phyloP scores from a whole-genome alignment of 2,888 invertebrate species.

The Cerceris rybyensis region DNA sequence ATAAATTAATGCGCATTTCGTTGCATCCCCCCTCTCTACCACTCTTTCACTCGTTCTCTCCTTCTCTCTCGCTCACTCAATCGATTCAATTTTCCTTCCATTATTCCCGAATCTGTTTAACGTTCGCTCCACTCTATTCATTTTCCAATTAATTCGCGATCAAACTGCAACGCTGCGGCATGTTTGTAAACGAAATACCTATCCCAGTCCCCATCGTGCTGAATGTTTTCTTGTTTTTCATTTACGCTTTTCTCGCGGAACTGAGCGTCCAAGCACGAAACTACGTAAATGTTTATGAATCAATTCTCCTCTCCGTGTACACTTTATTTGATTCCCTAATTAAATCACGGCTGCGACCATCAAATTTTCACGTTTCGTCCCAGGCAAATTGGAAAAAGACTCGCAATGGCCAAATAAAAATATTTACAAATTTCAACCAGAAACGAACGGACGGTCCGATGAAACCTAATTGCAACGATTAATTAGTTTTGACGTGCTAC shows the following conservation, averaged over 20 bases:
- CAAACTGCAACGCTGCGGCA: background rate
- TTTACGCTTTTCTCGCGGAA: slow-evolving; percentile 23
- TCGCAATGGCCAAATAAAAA: background rate
- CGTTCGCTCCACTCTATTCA: slow-evolving; percentile 14
- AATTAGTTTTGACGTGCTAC: too few species aligned
- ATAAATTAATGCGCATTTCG: slow-evolving; percentile 5
- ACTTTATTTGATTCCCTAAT: slow-evolving; percentile 40
- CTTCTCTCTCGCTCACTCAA: background rate
- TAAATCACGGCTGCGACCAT: slow-evolving; percentile 27
- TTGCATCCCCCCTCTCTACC: background rate
- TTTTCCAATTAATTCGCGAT: slow-evolving; percentile 43
- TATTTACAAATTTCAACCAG: background rate
- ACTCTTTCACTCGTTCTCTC: background rate
- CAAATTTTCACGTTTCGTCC: background rate
- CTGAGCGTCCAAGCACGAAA: slow-evolving; percentile 35
- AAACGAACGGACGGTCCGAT: too few species aligned
- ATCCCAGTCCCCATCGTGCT: background rate
- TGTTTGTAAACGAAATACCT: slow-evolving; percentile 29
- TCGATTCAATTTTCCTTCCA: slow-evolving; percentile 31
- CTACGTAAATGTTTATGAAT: slow-evolving; percentile 49
- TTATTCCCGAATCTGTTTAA: slow-evolving; percentile 32
- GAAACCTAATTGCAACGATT: too few species aligned
- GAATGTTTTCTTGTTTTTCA: slow-evolving; percentile 27
- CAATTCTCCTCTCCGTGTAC: slow-evolving; percentile 21
- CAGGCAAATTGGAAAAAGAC: background rate